phyloP scores from a whole-genome alignment of 2,113 vertebrate species.

The Megaleporinus macrocephalus region DNA sequence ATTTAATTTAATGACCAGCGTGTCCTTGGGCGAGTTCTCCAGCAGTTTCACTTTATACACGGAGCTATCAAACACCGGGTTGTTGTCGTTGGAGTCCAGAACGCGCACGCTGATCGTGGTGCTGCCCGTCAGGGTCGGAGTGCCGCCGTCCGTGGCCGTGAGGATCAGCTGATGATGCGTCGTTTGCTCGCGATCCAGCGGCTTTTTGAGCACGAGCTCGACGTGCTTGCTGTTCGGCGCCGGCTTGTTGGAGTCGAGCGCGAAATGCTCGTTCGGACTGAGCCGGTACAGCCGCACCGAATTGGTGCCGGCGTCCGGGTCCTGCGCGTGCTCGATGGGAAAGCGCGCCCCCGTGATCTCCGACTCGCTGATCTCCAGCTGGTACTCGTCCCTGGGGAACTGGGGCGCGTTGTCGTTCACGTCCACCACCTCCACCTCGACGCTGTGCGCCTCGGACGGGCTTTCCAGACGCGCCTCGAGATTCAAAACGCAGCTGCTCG shows the following conservation, averaged over 20 bases:
- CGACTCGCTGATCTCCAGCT: slow-evolving; percentile 78
- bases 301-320: slow-evolving; percentile 87
- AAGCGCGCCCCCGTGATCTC: slow-evolving; percentile 77
- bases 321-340: slow-evolving; percentile 75
- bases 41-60: slow-evolving; percentile 82
- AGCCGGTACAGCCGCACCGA: slow-evolving; percentile 90
- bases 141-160: slow-evolving; percentile 78
- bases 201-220: slow-evolving; percentile 81
- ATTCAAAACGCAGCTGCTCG: slow-evolving; percentile 73
- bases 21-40: slow-evolving; percentile 81
- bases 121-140: slow-evolving; percentile 75
- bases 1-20: slow-evolving; percentile 83
- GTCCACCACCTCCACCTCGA: slow-evolving; percentile 79
- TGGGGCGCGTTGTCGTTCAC: slow-evolving; percentile 81
- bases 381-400: slow-evolving; percentile 79
- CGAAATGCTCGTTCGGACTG: slow-evolving; percentile 90
- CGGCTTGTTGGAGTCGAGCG: slow-evolving; percentile 89
- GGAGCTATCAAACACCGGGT: slow-evolving; percentile 76
- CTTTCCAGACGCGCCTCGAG: slow-evolving; percentile 77
- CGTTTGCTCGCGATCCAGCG: slow-evolving; percentile 78
- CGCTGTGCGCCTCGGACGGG: slow-evolving; percentile 74
- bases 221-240: slow-evolving; percentile 85
- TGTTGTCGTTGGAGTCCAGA: slow-evolving; percentile 80
- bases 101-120: slow-evolving; percentile 77
- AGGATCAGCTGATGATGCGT: slow-evolving; percentile 78